Conservation (phyloP, 2,113 vertebrate species). For the Zosterops borbonicus region DNA sequence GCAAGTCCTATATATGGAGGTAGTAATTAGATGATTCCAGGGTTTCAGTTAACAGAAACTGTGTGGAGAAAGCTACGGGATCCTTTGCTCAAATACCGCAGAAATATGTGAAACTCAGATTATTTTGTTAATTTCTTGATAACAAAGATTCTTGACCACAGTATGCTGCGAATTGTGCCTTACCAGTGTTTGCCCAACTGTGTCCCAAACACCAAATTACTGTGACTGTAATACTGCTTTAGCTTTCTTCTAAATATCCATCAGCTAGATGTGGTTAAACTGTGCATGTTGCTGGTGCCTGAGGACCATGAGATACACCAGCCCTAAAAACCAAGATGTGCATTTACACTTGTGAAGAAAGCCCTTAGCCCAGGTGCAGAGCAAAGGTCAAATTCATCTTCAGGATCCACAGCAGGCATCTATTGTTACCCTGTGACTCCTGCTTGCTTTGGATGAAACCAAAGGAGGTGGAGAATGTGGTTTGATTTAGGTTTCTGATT, state of each 20-base stretch:
- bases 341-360: background rate
- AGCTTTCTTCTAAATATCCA: background rate
- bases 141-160: background rate
- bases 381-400: background rate
- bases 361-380: background rate
- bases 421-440: background rate
- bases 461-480: background rate
- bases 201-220: background rate
- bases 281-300: accelerated
- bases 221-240: background rate
- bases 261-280: background rate
- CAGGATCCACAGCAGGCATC: background rate
- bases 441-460: background rate
- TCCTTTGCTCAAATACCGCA: background rate
- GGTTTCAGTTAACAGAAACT: background rate
- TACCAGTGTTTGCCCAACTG: slow-evolving; percentile 1
- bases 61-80: background rate
- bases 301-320: background rate
- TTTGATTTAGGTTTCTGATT: background rate
- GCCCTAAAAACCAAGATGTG: background rate
- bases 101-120: background rate
- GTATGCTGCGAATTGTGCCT: background rate
- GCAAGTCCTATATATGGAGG: background rate
- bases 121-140: background rate
- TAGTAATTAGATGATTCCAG: background rate